Evolutionary conservation across 2,888 invertebrate genomes (phyloP), one percentile per base, ranked within the genome.

Genomic region (Drosophila trichaetosa): DNA sequence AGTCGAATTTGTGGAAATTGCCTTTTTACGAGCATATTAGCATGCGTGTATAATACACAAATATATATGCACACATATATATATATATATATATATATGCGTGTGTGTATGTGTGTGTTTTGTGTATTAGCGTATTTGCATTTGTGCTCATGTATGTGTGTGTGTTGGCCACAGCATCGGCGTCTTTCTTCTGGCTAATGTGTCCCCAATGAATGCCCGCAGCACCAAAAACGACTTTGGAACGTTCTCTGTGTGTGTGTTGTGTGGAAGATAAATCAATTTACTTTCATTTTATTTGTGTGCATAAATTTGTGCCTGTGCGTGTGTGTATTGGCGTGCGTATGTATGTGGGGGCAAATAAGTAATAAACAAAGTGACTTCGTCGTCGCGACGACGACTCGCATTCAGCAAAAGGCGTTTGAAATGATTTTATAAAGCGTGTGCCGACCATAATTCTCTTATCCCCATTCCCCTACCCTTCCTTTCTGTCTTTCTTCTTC

Each of bases 11-110:
- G 83, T 82, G 79, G 81, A 91, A 91, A 90, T 90, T 91, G 86
- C 83, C 85, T 90, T 91, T 91, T 91, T 91, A 91, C 90, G 88
- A 90, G 87, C 83, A 77, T 82, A 91, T 90, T 90, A 84, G 79
- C 82, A 78, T 73, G 82, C 65, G 64, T 59, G 70, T 77, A 63
- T 64, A 65, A 16, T 24, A 24, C 7, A 46, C 21, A 46, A 16
- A 46, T 64, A 59, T 69, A n/a, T 38, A 38, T 57, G 31, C 16
- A 21, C 7, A 46, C 7, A 58, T 68, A 16, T 64, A 59, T 68
- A 31, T 31, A 29, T 38, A 5, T 8, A 13, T 27, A 16, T n/a
- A 29, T 57, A 52, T 71, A 31, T 65, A 1, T 7, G 27, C 4
- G 27, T 27, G 27, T 27, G 6, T 29, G 0, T 29, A 42, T 49